Evolutionary conservation across 2,113 vertebrate species (phyloP).

Genomic region (Peromyscus leucopus): DNA sequence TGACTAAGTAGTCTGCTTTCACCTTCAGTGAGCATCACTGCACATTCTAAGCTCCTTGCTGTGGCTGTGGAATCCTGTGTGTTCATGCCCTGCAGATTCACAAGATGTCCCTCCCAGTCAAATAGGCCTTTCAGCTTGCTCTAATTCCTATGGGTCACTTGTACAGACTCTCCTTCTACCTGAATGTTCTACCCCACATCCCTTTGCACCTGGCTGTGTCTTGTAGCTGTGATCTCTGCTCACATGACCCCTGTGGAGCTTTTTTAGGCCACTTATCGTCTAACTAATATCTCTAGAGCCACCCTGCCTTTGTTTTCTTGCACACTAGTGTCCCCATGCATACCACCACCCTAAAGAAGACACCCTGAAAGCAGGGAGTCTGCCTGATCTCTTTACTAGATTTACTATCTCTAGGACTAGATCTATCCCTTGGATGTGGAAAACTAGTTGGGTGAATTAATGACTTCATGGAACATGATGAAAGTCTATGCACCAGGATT

Average conservation of each 20-base stretch:
- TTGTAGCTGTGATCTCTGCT: not conserved
- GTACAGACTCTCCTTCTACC: not conserved
- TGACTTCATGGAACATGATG: not conserved
- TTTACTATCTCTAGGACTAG: not conserved
- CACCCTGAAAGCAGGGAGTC: not conserved
- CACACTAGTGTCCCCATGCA: not conserved
- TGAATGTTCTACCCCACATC: not conserved
- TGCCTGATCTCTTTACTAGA: not conserved
- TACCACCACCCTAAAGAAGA: not conserved
- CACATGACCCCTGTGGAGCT: not conserved
- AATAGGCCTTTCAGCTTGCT: not conserved
- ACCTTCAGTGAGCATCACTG: not conserved
- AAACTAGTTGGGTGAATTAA: not conserved
- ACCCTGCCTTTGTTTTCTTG: not conserved
- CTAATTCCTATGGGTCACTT: not conserved
- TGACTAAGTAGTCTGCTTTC: fast-evolving
- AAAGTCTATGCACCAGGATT: not conserved
- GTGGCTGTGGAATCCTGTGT: fast-evolving
- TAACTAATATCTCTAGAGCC: not conserved
- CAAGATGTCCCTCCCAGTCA: not conserved
- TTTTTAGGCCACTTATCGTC: not conserved
- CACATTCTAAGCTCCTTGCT: not conserved
- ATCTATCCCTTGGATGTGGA: not conserved
- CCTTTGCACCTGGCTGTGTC: not conserved
- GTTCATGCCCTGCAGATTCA: not conserved